phyloP scores from a whole-genome alignment of 2,888 invertebrate species.

The Hanleya hanleyi region DNA sequence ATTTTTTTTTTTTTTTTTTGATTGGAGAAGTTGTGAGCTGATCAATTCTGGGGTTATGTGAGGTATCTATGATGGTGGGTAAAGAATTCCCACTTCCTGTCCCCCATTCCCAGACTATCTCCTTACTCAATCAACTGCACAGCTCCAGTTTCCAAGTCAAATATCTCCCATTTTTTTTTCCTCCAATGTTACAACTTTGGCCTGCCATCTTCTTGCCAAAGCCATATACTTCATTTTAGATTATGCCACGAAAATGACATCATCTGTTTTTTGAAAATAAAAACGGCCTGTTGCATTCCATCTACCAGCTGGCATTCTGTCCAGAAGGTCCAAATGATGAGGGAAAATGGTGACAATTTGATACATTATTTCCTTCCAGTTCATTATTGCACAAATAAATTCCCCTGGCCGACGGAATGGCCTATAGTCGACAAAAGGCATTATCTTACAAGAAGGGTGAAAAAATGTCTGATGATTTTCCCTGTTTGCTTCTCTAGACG shows the following conservation, averaged over 20 bases:
- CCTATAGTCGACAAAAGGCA: background rate
- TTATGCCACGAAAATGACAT: background rate
- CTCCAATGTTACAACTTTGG: background rate
- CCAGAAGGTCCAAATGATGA: background rate
- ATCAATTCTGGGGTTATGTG: too few relatives aligned
- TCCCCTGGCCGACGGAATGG: background rate
- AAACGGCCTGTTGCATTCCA: slow-evolving; percentile 10
- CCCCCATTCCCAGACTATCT: background rate
- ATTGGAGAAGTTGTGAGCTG: too few relatives aligned
- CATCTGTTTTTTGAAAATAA: background rate
- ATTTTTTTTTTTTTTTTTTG: too few relatives aligned
- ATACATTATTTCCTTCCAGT: too few relatives aligned
- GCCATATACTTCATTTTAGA: slow-evolving; percentile 2
- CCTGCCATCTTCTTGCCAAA: background rate
- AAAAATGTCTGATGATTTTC: background rate
- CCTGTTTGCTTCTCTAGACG: background rate
- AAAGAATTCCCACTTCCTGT: background rate
- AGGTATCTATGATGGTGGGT: background rate
- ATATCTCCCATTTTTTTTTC: background rate
- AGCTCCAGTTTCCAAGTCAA: background rate
- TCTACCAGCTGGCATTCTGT: background rate
- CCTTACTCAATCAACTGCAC: background rate
- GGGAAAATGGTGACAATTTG: background rate
- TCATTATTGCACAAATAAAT: background rate
- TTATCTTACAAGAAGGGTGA: background rate